phyloP scores from a whole-genome alignment of 2,888 invertebrate species.

The Ennomos quercinarius region DNA sequence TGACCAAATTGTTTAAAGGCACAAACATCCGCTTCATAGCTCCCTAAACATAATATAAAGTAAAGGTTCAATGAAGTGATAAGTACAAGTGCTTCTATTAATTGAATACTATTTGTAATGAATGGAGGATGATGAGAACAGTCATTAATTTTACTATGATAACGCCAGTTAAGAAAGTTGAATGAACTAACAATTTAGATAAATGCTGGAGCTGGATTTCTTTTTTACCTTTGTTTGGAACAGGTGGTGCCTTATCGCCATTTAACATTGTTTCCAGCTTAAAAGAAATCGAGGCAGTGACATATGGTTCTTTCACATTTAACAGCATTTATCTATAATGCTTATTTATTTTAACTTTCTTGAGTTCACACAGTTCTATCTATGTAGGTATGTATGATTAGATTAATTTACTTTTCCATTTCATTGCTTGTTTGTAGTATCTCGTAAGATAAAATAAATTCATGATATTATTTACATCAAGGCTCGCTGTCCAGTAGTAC shows the following conservation, averaged over 20 bases:
- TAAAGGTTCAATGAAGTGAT: constrained; percentile 40
- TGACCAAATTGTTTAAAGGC: constrained; percentile 59
- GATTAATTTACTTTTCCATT: too few relatives aligned
- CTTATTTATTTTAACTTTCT: constrained; percentile 4
- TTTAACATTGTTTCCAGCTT: constrained; percentile 2
- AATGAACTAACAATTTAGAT: constrained; percentile 12
- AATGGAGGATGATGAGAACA: constrained; percentile 38
- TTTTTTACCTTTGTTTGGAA: constrained; percentile 16
- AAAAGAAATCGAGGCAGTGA: constrained; percentile 1
- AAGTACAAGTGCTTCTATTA: constrained; percentile 33
- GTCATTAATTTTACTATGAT: constrained; percentile 38
- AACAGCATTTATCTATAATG: neutral
- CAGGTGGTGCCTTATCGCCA: constrained; percentile 9
- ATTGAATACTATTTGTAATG: constrained; percentile 34
- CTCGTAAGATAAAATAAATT: neutral
- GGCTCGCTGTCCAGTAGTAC: too few relatives aligned
- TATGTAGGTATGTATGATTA: too few relatives aligned
- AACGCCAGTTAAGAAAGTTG: constrained; percentile 37
- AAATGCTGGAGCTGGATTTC: constrained; percentile 19
- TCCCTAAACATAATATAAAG: constrained; percentile 9
- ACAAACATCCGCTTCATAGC: constrained; percentile 51
- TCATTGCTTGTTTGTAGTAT: neutral
- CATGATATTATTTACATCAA: too few relatives aligned
- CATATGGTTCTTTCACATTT: neutral
- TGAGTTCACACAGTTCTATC: neutral